These are phyloP conservation scores for Patella pellucida DNA, from an alignment of 2,888 invertebrate genomes.

Conservation along the genomic window DNA sequence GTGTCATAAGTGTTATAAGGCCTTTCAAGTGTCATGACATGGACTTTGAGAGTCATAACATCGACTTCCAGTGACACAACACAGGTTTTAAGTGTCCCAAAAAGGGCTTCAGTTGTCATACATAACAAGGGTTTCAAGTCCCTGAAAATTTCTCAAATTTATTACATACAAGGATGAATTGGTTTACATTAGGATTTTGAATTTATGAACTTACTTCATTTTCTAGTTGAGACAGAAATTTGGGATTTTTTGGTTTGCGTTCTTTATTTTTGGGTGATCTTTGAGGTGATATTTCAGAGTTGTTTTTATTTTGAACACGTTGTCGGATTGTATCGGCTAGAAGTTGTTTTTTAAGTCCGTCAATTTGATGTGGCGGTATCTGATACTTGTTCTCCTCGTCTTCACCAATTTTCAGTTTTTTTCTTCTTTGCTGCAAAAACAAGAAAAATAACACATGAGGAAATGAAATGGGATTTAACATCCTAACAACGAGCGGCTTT, in stretches of 20 bases:
- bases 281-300: constrained; percentile 22
- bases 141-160: too few species aligned
- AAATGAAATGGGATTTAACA: too few species aligned
- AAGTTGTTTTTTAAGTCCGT: constrained; percentile 56
- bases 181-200: background rate
- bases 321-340: constrained; percentile 62
- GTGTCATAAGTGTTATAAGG: too few species aligned
- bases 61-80: too few species aligned
- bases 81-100: too few species aligned
- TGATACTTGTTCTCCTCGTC: constrained; percentile 11
- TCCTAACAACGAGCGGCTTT: too few species aligned
- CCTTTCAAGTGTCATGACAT: too few species aligned
- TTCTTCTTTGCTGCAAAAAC: constrained; percentile 1
- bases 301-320: constrained; percentile 48
- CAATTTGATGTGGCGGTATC: constrained; percentile 46
- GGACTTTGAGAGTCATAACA: too few species aligned
- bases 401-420: background rate
- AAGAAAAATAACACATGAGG: too few species aligned
- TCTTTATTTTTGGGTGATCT: background rate
- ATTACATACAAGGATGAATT: too few species aligned
- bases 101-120: too few species aligned
- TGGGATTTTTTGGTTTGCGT: background rate
- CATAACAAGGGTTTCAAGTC: too few species aligned
- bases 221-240: constrained; percentile 25
- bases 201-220: constrained; percentile 36